phyloP scores from a whole-genome alignment of 2,888 invertebrate species.

The Dynastes grantii region DNA sequence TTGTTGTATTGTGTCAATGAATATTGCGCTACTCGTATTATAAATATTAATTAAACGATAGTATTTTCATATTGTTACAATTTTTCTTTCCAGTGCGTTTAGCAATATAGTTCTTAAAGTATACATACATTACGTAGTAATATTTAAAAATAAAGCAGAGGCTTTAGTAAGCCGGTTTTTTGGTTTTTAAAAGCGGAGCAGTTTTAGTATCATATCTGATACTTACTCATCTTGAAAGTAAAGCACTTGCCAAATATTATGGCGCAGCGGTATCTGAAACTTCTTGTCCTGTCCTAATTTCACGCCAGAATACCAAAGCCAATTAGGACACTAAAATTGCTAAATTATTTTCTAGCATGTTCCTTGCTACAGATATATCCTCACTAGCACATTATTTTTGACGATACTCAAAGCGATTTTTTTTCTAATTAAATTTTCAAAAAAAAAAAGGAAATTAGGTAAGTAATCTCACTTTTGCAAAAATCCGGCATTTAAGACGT shows the following conservation, averaged over 20 bases:
- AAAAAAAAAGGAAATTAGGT: background rate
- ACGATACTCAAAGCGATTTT: background rate
- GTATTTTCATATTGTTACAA: too few species aligned
- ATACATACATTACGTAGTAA: too few species aligned
- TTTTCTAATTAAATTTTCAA: background rate
- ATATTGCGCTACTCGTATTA: too few species aligned
- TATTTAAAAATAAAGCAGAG: too few species aligned
- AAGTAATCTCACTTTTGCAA: background rate
- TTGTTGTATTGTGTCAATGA: too few species aligned
- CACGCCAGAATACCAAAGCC: slow-evolving; percentile 5
- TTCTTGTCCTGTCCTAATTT: slow-evolving; percentile 21
- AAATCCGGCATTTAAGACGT: background rate
- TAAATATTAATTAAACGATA: too few species aligned
- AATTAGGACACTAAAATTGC: slow-evolving; percentile 10
- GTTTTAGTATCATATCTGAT: background rate
- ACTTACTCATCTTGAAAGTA: slow-evolving; percentile 10
- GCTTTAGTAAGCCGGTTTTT: too few species aligned
- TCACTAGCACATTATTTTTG: background rate
- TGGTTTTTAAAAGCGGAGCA: too few species aligned
- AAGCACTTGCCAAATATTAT: slow-evolving; percentile 35
- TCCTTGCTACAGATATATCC: too few species aligned
- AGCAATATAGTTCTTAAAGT: too few species aligned
- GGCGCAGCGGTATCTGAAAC: slow-evolving; percentile 18
- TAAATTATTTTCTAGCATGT: background rate
- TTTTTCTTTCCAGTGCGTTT: too few species aligned